Conservation (phyloP, 2,888 invertebrate genomes). For the Plebejus melissa region DNA sequence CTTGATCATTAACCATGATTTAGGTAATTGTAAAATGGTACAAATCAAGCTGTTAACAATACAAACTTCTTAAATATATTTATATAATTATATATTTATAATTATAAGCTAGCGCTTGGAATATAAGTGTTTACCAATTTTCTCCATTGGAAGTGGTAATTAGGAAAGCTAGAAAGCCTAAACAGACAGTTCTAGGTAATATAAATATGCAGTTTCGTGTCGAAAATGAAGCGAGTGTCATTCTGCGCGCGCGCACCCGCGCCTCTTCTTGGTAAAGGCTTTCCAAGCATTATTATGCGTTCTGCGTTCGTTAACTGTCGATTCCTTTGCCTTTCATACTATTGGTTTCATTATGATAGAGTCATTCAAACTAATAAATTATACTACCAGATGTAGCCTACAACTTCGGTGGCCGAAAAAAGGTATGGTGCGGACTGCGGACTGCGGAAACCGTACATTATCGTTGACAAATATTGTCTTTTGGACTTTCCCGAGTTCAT, state of each 20-base stretch:
- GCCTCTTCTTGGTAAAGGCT: constrained; percentile 65
- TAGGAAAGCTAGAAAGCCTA: constrained; percentile 17
- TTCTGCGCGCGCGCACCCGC: constrained; percentile 51
- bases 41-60: neutral
- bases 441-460: too few species aligned
- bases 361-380: constrained; percentile 11
- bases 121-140: neutral
- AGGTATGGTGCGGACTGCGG: neutral
- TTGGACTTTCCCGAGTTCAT: too few species aligned
- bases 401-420: neutral
- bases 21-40: neutral
- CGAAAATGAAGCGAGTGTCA: constrained; percentile 30
- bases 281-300: constrained; percentile 54
- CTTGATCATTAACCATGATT: too few species aligned
- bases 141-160: constrained; percentile 26
- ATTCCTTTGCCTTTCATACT: constrained; percentile 37
- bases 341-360: neutral
- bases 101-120: neutral
- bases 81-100: neutral
- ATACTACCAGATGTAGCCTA: neutral
- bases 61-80: neutral
- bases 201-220: constrained; percentile 19
- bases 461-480: too few species aligned
- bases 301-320: constrained; percentile 53
- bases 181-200: constrained; percentile 21